Base-by-base conservation (phyloP, 2,797 vertebrate genomes). In the Acanthopagrus latus region DNA sequence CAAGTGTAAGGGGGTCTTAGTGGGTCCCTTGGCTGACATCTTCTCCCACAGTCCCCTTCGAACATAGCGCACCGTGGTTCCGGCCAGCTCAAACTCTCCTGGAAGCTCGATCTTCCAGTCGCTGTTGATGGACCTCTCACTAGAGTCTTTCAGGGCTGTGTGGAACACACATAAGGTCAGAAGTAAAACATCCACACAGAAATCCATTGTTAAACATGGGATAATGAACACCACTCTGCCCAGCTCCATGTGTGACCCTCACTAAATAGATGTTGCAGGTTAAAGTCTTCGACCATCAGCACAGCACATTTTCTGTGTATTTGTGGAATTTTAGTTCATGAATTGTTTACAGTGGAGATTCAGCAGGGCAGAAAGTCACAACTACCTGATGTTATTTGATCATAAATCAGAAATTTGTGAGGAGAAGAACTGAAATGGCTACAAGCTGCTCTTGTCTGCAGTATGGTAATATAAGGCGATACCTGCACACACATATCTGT, bases 91-190 rank as follows among this genome's bases (percentile, higher is more conserved):
- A 90, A 99, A 99, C 88, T 99, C 98, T 78, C 98, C 98, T 0
- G 98, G 98, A 85, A 99, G 96, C 89, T 99, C 97, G 58, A 99
- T 99, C 94, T 99, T 99, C 98, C 98, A 99, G 93, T 99, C 97
- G 2, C 95, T 98, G 94, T 99, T 99, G 95, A 99, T 99, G 92
- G 98, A 99, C 91, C 94, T 95, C 92, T 97, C 97, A 82, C 95
- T 94, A 70, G 97, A 97, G 93, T 99, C 98, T 92, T 96, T 97
- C 86, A 99, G 93, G 79, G 98, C 98, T 99, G 87, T n/a, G 74
- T 85, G 44, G 29, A 63, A 18, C 57, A 80, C 7, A 74, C 2
- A 64, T 3, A 1, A 55, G 29, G 44, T 75, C 2, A 72, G 27
- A 60, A 0, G 8, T 4, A n/a, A 71, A 46, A 63, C 25, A 29